phyloP scores from a whole-genome alignment of 2,797 vertebrate species.

The Eulemur mongoz region DNA sequence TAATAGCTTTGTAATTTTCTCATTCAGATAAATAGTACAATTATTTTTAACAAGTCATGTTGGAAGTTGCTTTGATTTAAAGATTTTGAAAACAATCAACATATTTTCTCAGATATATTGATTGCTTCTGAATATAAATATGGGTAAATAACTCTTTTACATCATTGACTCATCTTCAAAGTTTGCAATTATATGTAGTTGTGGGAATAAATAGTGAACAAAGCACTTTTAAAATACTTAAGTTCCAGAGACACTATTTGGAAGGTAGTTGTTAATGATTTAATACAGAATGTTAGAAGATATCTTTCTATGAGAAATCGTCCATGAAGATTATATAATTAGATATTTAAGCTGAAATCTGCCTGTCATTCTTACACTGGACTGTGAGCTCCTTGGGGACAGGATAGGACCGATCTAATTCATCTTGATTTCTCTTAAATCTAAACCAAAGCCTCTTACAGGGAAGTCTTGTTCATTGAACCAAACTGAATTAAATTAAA shows the following conservation, averaged over 20 bases:
- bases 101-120: not conserved
- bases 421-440: not conserved
- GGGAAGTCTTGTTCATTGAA: not conserved
- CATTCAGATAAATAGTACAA: not conserved
- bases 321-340: not conserved
- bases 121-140: not conserved
- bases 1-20: not conserved
- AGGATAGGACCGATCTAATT: not conserved
- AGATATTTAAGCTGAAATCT: not conserved
- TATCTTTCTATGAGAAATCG: not conserved
- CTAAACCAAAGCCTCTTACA: not conserved
- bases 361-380: not conserved
- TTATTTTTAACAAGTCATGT: not conserved
- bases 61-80: slow-evolving; percentile 2
- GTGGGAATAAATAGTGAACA: not conserved
- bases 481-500: not conserved
- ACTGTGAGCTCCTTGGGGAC: not conserved
- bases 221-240: not conserved
- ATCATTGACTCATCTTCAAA: not conserved
- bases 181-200: not conserved
- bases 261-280: not conserved
- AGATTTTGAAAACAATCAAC: not conserved
- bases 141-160: not conserved
- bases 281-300: not conserved
- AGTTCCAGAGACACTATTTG: not conserved